These are phyloP conservation scores for Choloepus hoffmanni DNA, from an alignment of 2,113 vertebrate genomes.

Conservation along the genomic window DNA sequence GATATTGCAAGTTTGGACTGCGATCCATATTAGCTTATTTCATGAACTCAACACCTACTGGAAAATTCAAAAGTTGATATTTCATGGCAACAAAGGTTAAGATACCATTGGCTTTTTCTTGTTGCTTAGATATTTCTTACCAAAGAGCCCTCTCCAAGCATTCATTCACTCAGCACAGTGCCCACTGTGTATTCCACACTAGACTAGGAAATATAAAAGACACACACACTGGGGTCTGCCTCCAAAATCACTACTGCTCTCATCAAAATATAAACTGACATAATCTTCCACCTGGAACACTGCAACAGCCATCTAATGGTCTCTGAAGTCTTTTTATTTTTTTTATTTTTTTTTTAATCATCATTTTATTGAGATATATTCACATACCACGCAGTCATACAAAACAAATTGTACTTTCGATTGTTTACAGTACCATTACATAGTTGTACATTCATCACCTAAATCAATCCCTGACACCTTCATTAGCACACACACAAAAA, in stretches of 20 bases:
- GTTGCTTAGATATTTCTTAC: background rate
- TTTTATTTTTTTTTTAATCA: no score
- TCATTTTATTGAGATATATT: no score
- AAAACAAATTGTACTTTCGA: no score
- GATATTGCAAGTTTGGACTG: slow-evolving; percentile 22
- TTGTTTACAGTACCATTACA: no score
- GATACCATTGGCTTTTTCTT: background rate
- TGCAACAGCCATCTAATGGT: background rate
- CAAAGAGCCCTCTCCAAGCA: background rate
- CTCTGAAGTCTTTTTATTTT: background rate
- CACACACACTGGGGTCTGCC: background rate
- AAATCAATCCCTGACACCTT: no score
- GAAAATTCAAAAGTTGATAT: background rate
- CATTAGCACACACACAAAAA: no score
- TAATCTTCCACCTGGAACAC: background rate
- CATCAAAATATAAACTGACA: background rate
- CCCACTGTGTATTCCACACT: background rate
- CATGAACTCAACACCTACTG: background rate
- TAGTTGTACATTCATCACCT: no score
- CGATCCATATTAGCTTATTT: background rate
- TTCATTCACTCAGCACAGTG: background rate
- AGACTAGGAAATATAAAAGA: background rate
- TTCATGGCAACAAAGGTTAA: background rate
- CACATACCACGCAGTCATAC: no score
- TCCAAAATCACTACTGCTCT: background rate